phyloP scores from a whole-genome alignment of 2,888 invertebrate genomes.

The Caenorhabditis sp. region DNA sequence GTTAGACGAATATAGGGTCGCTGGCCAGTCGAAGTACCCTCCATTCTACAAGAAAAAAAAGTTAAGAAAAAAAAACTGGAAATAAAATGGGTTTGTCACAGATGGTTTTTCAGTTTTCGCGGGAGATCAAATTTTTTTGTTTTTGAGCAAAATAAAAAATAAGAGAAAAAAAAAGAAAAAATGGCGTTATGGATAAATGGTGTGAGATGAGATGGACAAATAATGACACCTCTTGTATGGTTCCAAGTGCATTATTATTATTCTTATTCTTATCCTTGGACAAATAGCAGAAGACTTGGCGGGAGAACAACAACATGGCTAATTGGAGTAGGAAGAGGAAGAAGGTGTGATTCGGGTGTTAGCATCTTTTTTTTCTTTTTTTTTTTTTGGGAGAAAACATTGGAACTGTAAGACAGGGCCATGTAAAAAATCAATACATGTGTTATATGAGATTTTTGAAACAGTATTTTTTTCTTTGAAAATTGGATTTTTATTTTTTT shows the following conservation, averaged over 20 bases:
- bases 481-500: too few relatives aligned
- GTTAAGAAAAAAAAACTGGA: neutral
- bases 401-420: too few relatives aligned
- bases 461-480: too few relatives aligned
- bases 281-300: neutral
- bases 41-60: conserved; percentile 58
- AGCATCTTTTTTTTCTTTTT: too few relatives aligned
- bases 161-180: neutral
- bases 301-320: neutral
- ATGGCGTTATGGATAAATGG: neutral
- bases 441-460: too few relatives aligned
- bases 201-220: too few relatives aligned
- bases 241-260: neutral
- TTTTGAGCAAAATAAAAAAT: neutral
- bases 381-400: too few relatives aligned
- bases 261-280: too few relatives aligned
- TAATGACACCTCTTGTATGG: neutral
- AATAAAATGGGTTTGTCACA: neutral
- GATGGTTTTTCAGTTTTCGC: neutral
- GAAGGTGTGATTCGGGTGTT: too few relatives aligned
- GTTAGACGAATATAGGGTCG: conserved; percentile 69
- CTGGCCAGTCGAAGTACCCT: conserved; percentile 59
- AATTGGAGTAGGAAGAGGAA: neutral
- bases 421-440: too few relatives aligned
- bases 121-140: neutral